phyloP scores from a whole-genome alignment of 2,888 invertebrate genomes.

The Drosophila engyochracea region DNA sequence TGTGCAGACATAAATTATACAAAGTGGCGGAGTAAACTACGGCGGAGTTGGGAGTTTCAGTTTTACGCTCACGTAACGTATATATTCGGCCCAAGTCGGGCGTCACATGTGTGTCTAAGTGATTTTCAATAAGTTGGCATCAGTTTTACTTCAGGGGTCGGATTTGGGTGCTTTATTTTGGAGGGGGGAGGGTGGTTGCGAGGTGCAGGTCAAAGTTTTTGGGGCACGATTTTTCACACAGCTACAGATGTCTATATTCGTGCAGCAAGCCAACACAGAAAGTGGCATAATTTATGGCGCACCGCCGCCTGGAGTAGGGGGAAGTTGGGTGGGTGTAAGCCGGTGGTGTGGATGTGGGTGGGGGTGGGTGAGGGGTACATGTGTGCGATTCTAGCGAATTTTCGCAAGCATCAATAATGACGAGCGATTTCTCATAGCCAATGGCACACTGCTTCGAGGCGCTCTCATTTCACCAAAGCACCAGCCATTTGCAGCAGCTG shows the following conservation, averaged over 20 bases:
- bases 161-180: background rate
- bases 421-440: conserved; percentile 78
- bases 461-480: conserved; percentile 74
- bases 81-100: conserved; percentile 20
- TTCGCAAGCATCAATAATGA: conserved; percentile 80
- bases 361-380: conserved; percentile 30
- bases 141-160: conserved; percentile 25
- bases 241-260: conserved; percentile 77
- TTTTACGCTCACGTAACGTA: conserved; percentile 66
- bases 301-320: conserved; percentile 6
- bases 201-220: conserved; percentile 70
- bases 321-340: background rate
- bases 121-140: conserved; percentile 78
- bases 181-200: no score
- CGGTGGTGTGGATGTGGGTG: background rate
- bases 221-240: conserved; percentile 80
- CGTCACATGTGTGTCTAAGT: conserved; percentile 80
- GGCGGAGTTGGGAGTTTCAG: conserved; percentile 35
- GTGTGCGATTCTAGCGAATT: conserved; percentile 67
- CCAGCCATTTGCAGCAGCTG: conserved; percentile 82
- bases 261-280: conserved; percentile 51
- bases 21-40: conserved; percentile 35
- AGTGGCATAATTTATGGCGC: conserved; percentile 76
- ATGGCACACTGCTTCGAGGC: conserved; percentile 29
- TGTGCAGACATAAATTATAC: conserved; percentile 67